phyloP scores from a whole-genome alignment of 2,888 invertebrate genomes.

The Linnaemya vulpina region DNA sequence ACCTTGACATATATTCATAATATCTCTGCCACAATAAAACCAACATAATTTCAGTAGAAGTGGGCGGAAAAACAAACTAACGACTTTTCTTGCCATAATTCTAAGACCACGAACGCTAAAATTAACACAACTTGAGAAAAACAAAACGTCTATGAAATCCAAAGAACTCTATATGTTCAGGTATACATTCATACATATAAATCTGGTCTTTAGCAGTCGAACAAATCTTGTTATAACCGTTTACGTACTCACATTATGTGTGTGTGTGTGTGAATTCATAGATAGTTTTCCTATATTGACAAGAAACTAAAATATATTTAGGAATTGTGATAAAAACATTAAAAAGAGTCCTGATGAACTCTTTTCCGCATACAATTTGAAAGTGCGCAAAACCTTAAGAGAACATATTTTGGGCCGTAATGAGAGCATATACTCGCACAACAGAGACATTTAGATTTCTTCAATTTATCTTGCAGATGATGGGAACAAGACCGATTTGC shows the following conservation, averaged over 20 bases:
- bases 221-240: constrained; percentile 1
- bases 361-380: background rate
- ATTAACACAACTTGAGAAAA: background rate
- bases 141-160: constrained; percentile 6
- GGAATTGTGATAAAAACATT: background rate
- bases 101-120: constrained; percentile 23
- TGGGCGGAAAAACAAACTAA: background rate
- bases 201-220: constrained; percentile 2
- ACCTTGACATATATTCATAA: constrained; percentile 67
- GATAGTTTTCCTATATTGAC: background rate
- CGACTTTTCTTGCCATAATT: constrained; percentile 21
- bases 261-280: background rate
- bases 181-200: background rate
- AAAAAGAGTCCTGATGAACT: background rate
- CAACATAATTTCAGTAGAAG: constrained; percentile 6
- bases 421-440: background rate
- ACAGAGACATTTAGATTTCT: background rate
- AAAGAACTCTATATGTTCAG: background rate
- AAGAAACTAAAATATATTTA: background rate
- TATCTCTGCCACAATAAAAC: background rate
- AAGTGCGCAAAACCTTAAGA: constrained; percentile 44
- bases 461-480: too few relatives aligned
- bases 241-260: background rate
- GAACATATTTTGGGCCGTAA: background rate
- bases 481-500: background rate